phyloP scores from a whole-genome alignment of 92 coral and sea anemone genomes.

The Plumapathes pennacea region DNA sequence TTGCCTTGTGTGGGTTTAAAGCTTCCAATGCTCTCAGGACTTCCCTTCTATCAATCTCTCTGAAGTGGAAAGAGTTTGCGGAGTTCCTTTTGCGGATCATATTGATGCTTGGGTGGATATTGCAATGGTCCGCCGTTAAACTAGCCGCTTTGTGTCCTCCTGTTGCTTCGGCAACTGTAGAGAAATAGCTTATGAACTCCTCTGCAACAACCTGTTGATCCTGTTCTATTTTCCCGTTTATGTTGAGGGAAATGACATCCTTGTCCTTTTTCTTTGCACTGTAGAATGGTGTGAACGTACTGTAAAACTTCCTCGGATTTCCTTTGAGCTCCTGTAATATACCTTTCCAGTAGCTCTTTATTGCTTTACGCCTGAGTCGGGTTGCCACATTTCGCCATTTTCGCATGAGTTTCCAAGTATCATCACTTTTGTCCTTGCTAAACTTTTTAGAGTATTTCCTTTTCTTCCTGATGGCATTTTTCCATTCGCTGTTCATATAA shows the following conservation, averaged over 20 bases:
- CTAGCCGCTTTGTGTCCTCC: constrained; percentile 7
- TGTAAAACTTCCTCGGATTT: constrained; percentile 37
- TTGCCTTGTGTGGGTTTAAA: too few species aligned
- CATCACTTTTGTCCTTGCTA: constrained; percentile 2
- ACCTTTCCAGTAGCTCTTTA: constrained; percentile 39
- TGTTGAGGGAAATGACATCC: constrained; percentile 6
- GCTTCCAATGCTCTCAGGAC: too few species aligned
- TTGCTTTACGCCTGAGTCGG: constrained; percentile 33
- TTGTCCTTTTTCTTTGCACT: constrained; percentile 14
- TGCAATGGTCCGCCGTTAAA: constrained; percentile 4
- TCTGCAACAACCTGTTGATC: constrained; percentile 10
- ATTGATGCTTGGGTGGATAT: neutral
- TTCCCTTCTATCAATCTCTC: too few species aligned
- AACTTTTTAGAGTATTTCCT: constrained; percentile 52
- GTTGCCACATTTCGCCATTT: constrained; percentile 42
- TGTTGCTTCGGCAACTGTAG: constrained; percentile 2
- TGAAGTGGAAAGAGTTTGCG: too few species aligned
- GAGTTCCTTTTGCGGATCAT: too few species aligned
- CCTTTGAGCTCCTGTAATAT: constrained; percentile 14
- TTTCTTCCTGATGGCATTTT: constrained; percentile 41
- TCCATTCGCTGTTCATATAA: constrained; percentile 55
- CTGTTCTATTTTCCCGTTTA: constrained; percentile 1
- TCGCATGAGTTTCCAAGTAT: constrained; percentile 36
- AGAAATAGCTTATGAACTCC: neutral
- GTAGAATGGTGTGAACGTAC: constrained; percentile 46